These are phyloP conservation scores for Chaetodon trifasciatus DNA, from an alignment of 2,797 vertebrate genomes.

Conservation along the genomic window DNA sequence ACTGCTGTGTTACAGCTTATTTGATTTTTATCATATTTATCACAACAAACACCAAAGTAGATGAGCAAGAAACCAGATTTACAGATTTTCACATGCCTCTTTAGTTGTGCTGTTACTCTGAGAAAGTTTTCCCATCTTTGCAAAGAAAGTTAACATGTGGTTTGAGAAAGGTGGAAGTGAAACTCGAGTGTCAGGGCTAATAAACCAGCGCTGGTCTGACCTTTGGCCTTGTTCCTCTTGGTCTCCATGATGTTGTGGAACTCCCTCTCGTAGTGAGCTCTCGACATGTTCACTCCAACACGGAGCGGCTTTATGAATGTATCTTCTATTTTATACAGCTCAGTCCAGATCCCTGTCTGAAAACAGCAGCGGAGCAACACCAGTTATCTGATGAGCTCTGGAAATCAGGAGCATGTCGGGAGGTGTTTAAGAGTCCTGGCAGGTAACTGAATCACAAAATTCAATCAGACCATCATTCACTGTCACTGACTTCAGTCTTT, in stretches of 20 bases:
- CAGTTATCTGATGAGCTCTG: too few relatives aligned
- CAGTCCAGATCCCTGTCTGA: conserved; percentile 91
- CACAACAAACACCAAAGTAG: not conserved
- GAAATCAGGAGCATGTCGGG: not conserved
- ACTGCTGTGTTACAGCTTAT: not conserved
- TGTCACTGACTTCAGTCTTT: not conserved
- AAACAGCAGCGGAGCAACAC: conserved; percentile 2
- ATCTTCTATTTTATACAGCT: conserved; percentile 90
- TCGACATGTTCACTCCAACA: conserved; percentile 95
- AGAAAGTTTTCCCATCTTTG: not conserved
- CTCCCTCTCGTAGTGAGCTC: conserved; percentile 96
- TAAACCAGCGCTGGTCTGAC: conserved; percentile 50
- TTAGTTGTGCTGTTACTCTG: not conserved
- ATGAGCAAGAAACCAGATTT: not conserved
- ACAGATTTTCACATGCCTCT: too few relatives aligned
- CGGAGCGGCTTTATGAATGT: conserved; percentile 93
- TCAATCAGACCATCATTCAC: not conserved
- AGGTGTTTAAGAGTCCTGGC: too few relatives aligned
- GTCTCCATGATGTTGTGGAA: conserved; percentile 88
- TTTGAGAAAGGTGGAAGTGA: not conserved
- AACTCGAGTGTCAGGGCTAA: not conserved
- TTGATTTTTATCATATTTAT: not conserved
- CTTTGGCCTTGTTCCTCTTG: conserved; percentile 78
- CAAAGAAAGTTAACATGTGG: rapidly evolving
- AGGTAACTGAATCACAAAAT: not conserved